These are phyloP conservation scores for Andrena minutula DNA, from an alignment of 2,888 invertebrate species.

Conservation along the genomic window DNA sequence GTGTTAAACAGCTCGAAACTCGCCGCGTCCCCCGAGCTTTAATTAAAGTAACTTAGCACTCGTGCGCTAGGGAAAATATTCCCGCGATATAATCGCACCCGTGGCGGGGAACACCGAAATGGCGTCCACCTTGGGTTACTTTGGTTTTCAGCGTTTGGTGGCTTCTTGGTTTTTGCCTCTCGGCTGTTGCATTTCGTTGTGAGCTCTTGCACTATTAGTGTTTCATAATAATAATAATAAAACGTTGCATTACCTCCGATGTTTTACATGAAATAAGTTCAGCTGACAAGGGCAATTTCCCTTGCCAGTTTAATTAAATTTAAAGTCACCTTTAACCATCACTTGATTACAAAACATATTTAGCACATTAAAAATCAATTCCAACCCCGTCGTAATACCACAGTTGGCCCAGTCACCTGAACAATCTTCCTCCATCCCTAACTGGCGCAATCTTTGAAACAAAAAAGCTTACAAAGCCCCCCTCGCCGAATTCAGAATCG, in stretches of 20 bases:
- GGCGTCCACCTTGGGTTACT: neutral
- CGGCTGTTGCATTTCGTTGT: neutral
- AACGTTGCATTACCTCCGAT: no score
- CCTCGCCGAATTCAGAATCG: neutral
- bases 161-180: neutral
- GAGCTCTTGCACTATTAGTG: neutral
- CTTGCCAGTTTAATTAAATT: no score
- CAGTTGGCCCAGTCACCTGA: no score
- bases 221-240: no score
- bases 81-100: constrained; percentile 21
- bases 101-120: neutral
- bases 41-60: constrained; percentile 49
- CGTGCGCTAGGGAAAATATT: constrained; percentile 19
- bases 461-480: neutral
- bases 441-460: neutral
- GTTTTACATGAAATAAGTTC: no score
- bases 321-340: no score
- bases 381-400: no score
- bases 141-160: neutral
- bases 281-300: no score
- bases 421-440: no score
- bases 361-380: no score
- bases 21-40: constrained; percentile 18
- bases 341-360: no score
- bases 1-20: constrained; percentile 48